Percentiles rank a stretch among this genome's conserved stretches.
phyloP scores from a whole-genome alignment of 2,797 vertebrate genomes.

The Pangasius djambal region DNA sequence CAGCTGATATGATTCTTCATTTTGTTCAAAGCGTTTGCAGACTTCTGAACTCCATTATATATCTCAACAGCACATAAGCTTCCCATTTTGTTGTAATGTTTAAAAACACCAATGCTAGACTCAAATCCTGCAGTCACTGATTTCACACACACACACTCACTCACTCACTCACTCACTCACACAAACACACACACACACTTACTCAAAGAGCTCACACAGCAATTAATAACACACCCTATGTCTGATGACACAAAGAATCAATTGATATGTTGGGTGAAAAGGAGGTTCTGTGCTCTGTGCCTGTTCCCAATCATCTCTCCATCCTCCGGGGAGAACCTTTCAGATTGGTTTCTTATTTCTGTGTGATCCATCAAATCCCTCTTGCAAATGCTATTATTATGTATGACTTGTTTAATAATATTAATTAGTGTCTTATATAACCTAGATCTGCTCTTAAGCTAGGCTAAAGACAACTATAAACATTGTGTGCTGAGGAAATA shows the following conservation, averaged over 20 bases:
- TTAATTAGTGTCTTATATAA: not conserved
- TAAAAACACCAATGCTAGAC: not conserved
- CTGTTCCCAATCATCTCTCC: slow-evolving; percentile 45
- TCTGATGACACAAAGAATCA: slow-evolving; percentile 19
- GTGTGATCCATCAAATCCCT: slow-evolving; percentile 42
- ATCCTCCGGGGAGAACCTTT: slow-evolving; percentile 45
- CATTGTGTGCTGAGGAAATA: not conserved
- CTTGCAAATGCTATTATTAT: slow-evolving; percentile 26
- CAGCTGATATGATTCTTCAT: not conserved
- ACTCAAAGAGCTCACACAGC: not conserved
- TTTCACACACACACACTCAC: not conserved
- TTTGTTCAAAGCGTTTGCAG: not conserved
- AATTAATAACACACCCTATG: slow-evolving; percentile 16
- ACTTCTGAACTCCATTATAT: not conserved
- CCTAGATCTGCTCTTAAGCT: not conserved
- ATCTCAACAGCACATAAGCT: not conserved
- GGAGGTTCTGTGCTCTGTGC: slow-evolving; percentile 40
- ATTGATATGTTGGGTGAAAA: slow-evolving; percentile 14
- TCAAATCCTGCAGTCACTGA: not conserved
- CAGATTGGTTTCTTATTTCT: slow-evolving; percentile 51
- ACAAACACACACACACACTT: not conserved
- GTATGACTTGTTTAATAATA: slow-evolving; percentile 24
- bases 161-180: not conserved
- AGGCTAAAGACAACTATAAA: not conserved
- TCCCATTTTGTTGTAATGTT: not conserved